Percentiles rank a stretch among this genome's conserved stretches.
These are phyloP conservation scores for Neodiprion lecontei DNA, from an alignment of 1,140 invertebrate species.

Conservation along the genomic window DNA sequence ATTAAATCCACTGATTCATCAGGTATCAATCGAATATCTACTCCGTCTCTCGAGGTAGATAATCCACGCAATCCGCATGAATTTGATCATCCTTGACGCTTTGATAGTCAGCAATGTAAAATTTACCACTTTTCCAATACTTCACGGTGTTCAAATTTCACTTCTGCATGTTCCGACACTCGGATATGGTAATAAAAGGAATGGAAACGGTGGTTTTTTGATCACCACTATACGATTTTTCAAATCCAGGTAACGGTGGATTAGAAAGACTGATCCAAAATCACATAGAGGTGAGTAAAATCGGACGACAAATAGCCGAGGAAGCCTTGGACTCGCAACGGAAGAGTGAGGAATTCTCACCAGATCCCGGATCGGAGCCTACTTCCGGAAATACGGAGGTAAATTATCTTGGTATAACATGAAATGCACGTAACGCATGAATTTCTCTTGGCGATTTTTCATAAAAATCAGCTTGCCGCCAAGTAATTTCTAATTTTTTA, in stretches of 20 bases:
- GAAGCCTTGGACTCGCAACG: conserved; percentile 70
- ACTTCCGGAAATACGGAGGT: conserved; percentile 50
- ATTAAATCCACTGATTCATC: not conserved
- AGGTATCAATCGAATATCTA: conserved; percentile 9
- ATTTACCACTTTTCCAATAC: not conserved
- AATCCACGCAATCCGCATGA: conserved; percentile 1
- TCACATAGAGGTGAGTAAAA: conserved; percentile 81
- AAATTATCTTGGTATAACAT: conserved; percentile 25
- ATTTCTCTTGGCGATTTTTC: too few relatives aligned
- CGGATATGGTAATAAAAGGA: too few relatives aligned
- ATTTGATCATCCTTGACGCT: conserved; percentile 7
- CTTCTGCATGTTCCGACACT: too few relatives aligned
- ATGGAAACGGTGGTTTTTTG: too few relatives aligned
- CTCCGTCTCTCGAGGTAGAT: not conserved
- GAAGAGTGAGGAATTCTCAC: conserved; percentile 62
- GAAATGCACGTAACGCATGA: not conserved
- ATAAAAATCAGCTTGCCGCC: too few relatives aligned
- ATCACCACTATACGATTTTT: not conserved
- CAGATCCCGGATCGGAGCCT: conserved; percentile 51
- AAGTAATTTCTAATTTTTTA: too few relatives aligned
- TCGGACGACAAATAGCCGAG: conserved; percentile 79
- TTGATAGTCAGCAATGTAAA: conserved; percentile 6
- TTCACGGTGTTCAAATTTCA: conserved; percentile 12
- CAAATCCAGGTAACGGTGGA: conserved; percentile 58
- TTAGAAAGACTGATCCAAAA: conserved; percentile 75